Base-by-base conservation (phyloP, 2,113 vertebrate genomes). In the Xenopus tropicalis region DNA sequence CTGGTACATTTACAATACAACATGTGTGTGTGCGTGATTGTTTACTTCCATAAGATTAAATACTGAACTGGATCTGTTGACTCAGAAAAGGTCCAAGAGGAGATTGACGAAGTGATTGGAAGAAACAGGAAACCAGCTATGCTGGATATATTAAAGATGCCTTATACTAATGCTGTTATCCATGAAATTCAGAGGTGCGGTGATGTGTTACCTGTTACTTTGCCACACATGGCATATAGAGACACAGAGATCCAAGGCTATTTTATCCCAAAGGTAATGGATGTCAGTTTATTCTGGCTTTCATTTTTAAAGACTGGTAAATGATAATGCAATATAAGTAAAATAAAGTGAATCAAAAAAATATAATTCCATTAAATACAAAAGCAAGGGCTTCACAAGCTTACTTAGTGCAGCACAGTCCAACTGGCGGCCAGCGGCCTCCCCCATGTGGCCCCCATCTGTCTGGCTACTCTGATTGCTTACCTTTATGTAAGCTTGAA, bases 201-300 rank as follows among this genome's bases (percentile, higher is more conserved):
- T 0, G 25, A 3, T 29, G 25, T 29, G 29, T 0, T 0, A 59
- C 89, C 90, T 0, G 0, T 70, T 1, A 81, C 16, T 2, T 0
- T 88, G 1, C 79, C 78, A 20, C 87, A 88, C 71, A 77, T 16
- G 80, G 78, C 85, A 0, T 79, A 81, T 52, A 69, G 78, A 3
- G 88, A 88, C 77, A 83, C 70, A 0, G 43, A 86, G 44, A 0
- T 91, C 17, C 83, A 84, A 71, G 86, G 86, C 25, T 90, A 82
- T 81, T 79, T 73, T 69, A 85, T 91, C 76, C 89, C 89, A 23
- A 89, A 90, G 86, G 89, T 89, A 83, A 51, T 25, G 0, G 21
- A 2, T n/a, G 14, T n/a, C 11, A 20, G 3, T 4, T 5, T 54
- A 5, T 54, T 14, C 14, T 54, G 14, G 3, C 14, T 14, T n/a